Evolutionary conservation across 2,888 invertebrate species (phyloP), one percentile per base, ranked within the genome.

Genomic region (Hyppa rectilinea): DNA sequence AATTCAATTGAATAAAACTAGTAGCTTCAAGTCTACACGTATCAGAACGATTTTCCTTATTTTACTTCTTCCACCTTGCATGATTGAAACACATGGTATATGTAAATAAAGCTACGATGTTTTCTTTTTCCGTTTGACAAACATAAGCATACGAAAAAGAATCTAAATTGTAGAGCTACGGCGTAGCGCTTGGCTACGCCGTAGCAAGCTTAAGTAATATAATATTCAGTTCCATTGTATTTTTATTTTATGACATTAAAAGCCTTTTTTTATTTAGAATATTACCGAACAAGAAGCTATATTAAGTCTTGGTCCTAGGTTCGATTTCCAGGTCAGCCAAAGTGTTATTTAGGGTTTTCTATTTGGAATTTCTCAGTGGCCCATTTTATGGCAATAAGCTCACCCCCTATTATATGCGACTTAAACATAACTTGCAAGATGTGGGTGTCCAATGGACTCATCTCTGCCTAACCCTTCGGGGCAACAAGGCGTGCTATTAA

Each of bases 131-230:
- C 20, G 5, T 1, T 52, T 14, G 23, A 43, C 1, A 40, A 49
- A 56, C 20, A 31, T 20, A 31, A 14, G n/a, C 7, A 9, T 14
- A 34, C n/a, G n/a, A 40, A 59, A 56, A 49, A 29, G 0, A n/a
- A 52, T 40, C 14, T 14, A n/a, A 47, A 47, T 55, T 36, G 17
- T 43, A 59, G 50, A 14, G 23, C 59, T 56, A 58, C 50, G 61
- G 29, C 77, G 77, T 78, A 78, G 75, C 81, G 64, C 14, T 26
- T 43, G 45, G 23, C 76, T 78, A 78, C 77, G 78, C 10, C 77
- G 80, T 78, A 78, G 77, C 80, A 63, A 53, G 9, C 12, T 29
- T 1, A 29, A 23, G 29, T 45, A 38, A n/a, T 31, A 36, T 50
- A 36, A 52, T 70, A 29, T 40, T 58, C 43, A 23, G 40, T 29